phyloP scores from a whole-genome alignment of 2,113 vertebrate genomes.

The Ailurus styani region DNA sequence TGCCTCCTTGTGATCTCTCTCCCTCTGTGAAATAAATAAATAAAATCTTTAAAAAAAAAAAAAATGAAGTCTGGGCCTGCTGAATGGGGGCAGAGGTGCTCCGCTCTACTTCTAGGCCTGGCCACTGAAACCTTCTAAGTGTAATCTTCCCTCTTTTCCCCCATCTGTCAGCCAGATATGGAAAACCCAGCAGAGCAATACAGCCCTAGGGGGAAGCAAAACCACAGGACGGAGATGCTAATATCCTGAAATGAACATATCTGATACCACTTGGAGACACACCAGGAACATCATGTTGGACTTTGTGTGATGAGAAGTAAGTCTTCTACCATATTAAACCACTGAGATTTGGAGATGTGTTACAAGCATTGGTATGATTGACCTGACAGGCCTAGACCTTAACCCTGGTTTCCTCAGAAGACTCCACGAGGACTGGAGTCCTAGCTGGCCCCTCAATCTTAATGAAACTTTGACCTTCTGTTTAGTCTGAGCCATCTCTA shows the following conservation, averaged over 20 bases:
- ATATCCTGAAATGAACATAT: neutral
- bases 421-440: neutral
- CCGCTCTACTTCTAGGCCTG: neutral
- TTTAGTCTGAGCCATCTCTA: neutral
- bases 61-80: neutral
- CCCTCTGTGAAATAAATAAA: no score
- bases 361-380: neutral
- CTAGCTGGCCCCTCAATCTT: neutral
- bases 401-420: neutral
- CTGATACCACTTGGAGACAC: conserved; percentile 25
- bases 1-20: no score
- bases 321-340: neutral
- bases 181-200: neutral
- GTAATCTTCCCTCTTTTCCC: neutral
- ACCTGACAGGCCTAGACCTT: neutral
- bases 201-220: conserved; percentile 1
- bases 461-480: neutral
- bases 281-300: neutral
- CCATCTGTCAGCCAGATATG: conserved; percentile 54
- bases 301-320: neutral
- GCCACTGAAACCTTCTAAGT: neutral
- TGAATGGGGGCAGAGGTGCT: neutral
- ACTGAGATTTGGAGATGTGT: neutral
- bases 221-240: neutral
- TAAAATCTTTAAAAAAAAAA: no score